Evolutionary conservation across 2,797 vertebrate genomes (phyloP).

Genomic region (Melanogrammus aeglefinus): DNA sequence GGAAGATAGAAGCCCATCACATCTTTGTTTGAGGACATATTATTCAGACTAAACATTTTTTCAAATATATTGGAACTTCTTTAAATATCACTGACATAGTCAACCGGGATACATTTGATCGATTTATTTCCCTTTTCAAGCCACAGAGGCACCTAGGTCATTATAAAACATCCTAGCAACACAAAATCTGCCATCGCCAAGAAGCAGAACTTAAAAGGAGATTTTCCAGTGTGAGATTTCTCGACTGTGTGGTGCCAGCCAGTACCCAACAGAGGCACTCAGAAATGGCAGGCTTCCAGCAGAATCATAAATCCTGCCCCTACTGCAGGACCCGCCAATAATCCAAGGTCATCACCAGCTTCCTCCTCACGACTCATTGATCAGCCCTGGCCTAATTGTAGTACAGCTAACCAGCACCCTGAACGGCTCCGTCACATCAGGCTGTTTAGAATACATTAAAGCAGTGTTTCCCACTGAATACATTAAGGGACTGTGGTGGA

Average conservation of each 20-base stretch:
- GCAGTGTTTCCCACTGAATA: background rate
- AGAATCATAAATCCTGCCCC: conserved; percentile 38
- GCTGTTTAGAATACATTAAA: background rate
- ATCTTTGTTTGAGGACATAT: background rate
- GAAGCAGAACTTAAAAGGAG: background rate
- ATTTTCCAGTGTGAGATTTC: background rate
- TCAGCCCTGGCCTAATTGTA: background rate
- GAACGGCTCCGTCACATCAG: background rate
- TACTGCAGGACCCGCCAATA: background rate
- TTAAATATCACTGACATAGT: background rate
- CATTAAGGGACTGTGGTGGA: background rate
- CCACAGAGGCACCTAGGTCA: background rate
- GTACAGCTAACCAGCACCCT: background rate
- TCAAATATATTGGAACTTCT: background rate
- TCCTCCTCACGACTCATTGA: conserved; percentile 3
- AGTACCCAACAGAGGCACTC: conserved; percentile 17
- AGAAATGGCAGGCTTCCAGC: conserved; percentile 29
- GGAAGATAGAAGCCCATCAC: background rate
- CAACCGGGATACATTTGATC: background rate
- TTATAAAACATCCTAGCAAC: background rate
- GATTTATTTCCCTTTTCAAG: background rate
- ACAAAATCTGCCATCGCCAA: background rate
- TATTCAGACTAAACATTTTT: background rate
- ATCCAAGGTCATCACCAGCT: conserved; percentile 21
- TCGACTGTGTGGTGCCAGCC: background rate